Percentiles rank a stretch among this genome's conserved stretches.
phyloP scores from a whole-genome alignment of 1,140 invertebrate species.

The Lithobius niger region DNA sequence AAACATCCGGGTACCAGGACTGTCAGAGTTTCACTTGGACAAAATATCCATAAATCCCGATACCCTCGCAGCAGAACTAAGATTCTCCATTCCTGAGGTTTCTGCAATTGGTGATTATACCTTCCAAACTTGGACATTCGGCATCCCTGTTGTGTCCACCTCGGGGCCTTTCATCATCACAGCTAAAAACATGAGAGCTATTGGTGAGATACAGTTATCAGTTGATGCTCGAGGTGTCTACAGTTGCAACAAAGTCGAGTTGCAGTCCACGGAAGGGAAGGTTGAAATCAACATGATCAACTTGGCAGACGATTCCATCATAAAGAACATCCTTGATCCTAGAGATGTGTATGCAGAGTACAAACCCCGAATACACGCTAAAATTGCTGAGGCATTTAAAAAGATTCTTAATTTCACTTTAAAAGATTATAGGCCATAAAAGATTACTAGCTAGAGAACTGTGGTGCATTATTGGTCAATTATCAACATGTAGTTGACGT shows the following conservation, averaged over 20 bases:
- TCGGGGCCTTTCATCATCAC: not conserved
- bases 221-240: not conserved
- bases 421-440: too few species aligned
- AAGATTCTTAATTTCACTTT: conserved; percentile 1
- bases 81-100: not conserved
- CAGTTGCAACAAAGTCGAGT: not conserved
- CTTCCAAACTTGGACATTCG: not conserved
- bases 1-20: not conserved
- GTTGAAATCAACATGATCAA: not conserved
- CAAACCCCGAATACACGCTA: not conserved
- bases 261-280: not conserved
- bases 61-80: not conserved
- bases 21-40: not conserved
- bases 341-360: not conserved
- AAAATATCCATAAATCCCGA: not conserved
- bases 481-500: too few species aligned
- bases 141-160: not conserved
- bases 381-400: conserved; percentile 1
- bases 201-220: not conserved
- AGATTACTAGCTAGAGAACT: too few species aligned
- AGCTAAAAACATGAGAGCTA: not conserved
- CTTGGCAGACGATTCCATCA: not conserved
- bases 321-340: not conserved
- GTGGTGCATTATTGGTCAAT: too few species aligned
- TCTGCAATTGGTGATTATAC: not conserved